phyloP scores from a whole-genome alignment of 2,888 invertebrate genomes.

The Hemithea aestivaria region DNA sequence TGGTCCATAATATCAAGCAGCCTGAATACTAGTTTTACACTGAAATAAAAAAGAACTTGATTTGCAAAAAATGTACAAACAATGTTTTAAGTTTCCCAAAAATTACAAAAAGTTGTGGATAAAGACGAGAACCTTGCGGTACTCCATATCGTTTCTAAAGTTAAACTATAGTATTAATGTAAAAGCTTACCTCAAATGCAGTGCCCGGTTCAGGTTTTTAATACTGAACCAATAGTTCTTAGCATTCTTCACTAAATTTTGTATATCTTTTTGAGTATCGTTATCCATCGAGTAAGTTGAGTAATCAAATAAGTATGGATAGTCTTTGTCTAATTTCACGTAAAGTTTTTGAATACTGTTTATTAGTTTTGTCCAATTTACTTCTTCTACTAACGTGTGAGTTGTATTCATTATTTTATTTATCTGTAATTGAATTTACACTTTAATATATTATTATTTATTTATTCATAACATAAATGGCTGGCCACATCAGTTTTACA shows the following conservation, averaged over 20 bases:
- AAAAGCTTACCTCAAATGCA: constrained; percentile 50
- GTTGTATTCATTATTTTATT: constrained; percentile 34
- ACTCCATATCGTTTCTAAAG: constrained; percentile 1
- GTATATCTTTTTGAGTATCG: constrained; percentile 27
- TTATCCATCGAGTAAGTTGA: constrained; percentile 51
- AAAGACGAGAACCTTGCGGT: constrained; percentile 2
- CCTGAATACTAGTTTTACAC: constrained; percentile 53
- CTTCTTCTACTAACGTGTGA: constrained; percentile 34
- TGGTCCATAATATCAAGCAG: constrained; percentile 58
- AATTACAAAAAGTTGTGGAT: background rate
- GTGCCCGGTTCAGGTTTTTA: constrained; percentile 41
- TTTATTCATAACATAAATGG: no score
- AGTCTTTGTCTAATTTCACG: constrained; percentile 47
- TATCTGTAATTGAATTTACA: constrained; percentile 10
- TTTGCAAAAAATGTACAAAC: no score
- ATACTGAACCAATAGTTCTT: constrained; percentile 57
- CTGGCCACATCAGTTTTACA: no score
- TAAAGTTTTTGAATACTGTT: constrained; percentile 52
- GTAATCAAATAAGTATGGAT: constrained; percentile 61
- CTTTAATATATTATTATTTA: background rate
- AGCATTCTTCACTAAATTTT: constrained; percentile 34
- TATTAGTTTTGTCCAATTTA: constrained; percentile 60
- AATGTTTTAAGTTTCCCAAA: background rate
- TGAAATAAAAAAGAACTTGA: constrained; percentile 30
- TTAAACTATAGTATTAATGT: background rate